A percentile compares a stretch with the other conserved stretches of the same genome.
phyloP scores from a whole-genome alignment of 2,888 invertebrate species.

The Gastracanthus pulcherrimus region DNA sequence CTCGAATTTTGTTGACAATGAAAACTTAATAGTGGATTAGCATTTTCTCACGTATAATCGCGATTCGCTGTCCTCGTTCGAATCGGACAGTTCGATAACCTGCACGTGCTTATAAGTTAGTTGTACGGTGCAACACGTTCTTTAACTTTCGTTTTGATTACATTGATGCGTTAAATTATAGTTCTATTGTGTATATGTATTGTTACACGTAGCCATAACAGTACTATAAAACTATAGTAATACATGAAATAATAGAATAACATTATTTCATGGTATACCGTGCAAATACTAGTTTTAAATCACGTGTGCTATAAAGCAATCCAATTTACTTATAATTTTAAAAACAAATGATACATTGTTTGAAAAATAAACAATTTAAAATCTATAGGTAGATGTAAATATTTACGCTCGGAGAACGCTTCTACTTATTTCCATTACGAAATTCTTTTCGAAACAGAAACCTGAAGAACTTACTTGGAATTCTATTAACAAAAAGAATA shows the following conservation, averaged over 20 bases:
- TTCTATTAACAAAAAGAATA: background rate
- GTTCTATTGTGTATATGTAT: background rate
- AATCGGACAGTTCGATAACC: constrained; percentile 63
- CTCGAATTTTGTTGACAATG: background rate
- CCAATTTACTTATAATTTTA: background rate
- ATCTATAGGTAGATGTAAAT: no score
- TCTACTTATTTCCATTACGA: background rate
- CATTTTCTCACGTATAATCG: constrained; percentile 59
- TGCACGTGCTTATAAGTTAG: constrained; percentile 2
- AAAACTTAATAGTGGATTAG: constrained; percentile 43
- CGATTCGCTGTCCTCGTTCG: constrained; percentile 64
- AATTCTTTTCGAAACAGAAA: no score
- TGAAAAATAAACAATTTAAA: background rate
- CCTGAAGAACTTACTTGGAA: no score
- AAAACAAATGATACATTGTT: background rate
- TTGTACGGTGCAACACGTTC: background rate
- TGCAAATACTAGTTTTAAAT: background rate
- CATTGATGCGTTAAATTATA: background rate
- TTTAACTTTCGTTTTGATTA: background rate
- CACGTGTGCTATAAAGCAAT: background rate
- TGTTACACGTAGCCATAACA: background rate
- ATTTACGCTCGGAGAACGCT: background rate
- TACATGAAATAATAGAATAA: no score
- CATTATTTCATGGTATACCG: background rate
- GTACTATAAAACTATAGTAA: no score